Evolutionary conservation across 1,140 invertebrate genomes (phyloP), one percentile per base, ranked within the genome.

Genomic region (Drosophila quadrilineata): DNA sequence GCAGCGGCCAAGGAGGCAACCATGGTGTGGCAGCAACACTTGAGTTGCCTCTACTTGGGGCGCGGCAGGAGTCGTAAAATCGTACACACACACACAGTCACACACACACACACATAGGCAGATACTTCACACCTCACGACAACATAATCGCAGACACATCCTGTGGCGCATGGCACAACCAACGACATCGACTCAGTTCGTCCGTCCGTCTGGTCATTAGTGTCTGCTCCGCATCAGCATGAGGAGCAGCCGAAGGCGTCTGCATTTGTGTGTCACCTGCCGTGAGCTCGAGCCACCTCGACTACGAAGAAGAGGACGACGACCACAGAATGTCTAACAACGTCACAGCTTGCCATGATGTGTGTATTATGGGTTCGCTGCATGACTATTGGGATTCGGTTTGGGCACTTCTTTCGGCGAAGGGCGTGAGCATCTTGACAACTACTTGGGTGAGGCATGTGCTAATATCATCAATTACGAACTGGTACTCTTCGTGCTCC

Each of bases 111-210:
- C 17, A 24, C 17, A 12, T 14, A 24, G 14, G 31, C 19, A 38
- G 48, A 59, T 45, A 50, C 52, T 73, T 53, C 54, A 54, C 56
- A 71, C 52, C 31, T 45, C 46, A 46, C 50, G 56, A 67, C 76
- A 65, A 19, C 38, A 5, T n/a, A n/a, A n/a, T 14, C 36, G 29
- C 60, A 80, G 79, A 85, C 79, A 67, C 79, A 85, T 84, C 79
- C 79, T 84, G 79, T 71, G 79, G 79, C 79, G 79, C 79, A 85
- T 84, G 73, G 79, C 79, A 85, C 64, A 65, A 71, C 62, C 35
- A n/a, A 63, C 66, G 49, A 54, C 71, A 26, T 52, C 45, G 17
- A 21, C 43, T 26, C 50, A 19, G 63, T 12, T 10, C 22, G 22
- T 28, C 41, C 38, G 16, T 41, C 50, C 16, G 33, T 56, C 52